These are phyloP conservation scores for Agapostemon virescens DNA, from an alignment of 2,888 invertebrate genomes.

Conservation along the genomic window DNA sequence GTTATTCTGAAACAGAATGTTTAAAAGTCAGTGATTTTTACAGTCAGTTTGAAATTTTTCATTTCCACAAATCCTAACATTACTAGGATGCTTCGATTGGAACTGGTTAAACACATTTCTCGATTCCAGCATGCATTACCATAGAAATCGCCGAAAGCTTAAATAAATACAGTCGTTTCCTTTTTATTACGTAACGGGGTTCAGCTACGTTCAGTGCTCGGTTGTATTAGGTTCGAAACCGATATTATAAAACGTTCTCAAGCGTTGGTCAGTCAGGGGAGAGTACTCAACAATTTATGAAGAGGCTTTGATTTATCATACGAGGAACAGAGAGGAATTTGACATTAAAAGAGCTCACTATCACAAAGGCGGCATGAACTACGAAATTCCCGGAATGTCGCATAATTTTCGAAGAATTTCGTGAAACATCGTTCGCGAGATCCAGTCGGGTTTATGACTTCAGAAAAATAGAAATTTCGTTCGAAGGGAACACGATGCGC, in stretches of 20 bases:
- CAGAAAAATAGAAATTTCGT: slow-evolving; percentile 12
- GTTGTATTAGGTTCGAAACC: background rate
- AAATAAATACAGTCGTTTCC: too few species aligned
- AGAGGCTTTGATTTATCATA: background rate
- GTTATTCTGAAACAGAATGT: too few species aligned
- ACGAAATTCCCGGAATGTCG: slow-evolving; percentile 1
- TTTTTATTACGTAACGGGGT: too few species aligned
- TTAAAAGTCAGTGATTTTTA: too few species aligned
- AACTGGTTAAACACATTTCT: too few species aligned
- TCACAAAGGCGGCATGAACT: background rate
- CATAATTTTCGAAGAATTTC: slow-evolving; percentile 9
- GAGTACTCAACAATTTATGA: background rate
- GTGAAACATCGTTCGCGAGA: background rate
- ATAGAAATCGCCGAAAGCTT: too few species aligned
- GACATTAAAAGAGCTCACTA: background rate
- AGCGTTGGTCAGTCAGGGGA: background rate
- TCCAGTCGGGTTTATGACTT: background rate
- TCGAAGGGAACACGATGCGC: background rate
- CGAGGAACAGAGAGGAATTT: background rate
- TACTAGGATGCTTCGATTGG: too few species aligned
- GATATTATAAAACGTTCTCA: background rate
- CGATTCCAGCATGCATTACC: too few species aligned
- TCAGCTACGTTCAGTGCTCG: too few species aligned
- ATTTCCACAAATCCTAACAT: too few species aligned
- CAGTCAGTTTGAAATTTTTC: too few species aligned